Percentiles rank a stretch among this genome's conserved stretches.
Evolutionary conservation across 1,140 invertebrate genomes (phyloP).

Genomic region (Tyrophagus putrescentiae): DNA sequence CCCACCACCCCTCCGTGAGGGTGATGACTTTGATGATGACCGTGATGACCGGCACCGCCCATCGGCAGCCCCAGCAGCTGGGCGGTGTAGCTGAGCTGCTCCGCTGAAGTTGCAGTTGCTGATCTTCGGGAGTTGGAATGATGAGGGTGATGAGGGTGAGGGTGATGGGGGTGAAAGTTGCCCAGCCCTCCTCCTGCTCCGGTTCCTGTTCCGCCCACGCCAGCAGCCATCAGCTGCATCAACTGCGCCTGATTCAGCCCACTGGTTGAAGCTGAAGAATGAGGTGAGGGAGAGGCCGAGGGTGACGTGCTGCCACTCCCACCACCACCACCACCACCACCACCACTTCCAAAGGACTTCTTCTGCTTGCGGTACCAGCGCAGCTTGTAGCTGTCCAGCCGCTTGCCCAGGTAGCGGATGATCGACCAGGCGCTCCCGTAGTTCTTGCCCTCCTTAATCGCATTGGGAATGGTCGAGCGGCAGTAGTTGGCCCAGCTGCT

Average conservation of each 20-base stretch:
- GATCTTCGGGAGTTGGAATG: no score
- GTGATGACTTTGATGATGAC: no score
- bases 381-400: not conserved
- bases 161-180: not conserved
- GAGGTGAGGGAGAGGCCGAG: not conserved
- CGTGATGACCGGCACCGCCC: no score
- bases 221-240: no score
- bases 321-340: conserved; percentile 1
- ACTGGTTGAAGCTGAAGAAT: not conserved
- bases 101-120: no score
- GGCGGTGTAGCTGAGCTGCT: no score
- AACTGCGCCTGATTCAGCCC: not conserved
- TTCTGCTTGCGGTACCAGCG: conserved; percentile 11
- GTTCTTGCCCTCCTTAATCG: conserved; percentile 77
- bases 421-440: conserved; percentile 80
- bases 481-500: conserved; percentile 81
- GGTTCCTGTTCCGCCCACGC: no score
- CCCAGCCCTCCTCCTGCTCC: no score
- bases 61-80: no score
- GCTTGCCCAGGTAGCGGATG: conserved; percentile 21
- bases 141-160: not conserved
- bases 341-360: conserved; percentile 13
- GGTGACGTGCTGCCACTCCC: not conserved
- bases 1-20: no score
- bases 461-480: no score